A percentile compares a stretch with the other conserved stretches of the same genome.
Conservation (phyloP, 2,113 vertebrate genomes). For the Elachura formosa region DNA sequence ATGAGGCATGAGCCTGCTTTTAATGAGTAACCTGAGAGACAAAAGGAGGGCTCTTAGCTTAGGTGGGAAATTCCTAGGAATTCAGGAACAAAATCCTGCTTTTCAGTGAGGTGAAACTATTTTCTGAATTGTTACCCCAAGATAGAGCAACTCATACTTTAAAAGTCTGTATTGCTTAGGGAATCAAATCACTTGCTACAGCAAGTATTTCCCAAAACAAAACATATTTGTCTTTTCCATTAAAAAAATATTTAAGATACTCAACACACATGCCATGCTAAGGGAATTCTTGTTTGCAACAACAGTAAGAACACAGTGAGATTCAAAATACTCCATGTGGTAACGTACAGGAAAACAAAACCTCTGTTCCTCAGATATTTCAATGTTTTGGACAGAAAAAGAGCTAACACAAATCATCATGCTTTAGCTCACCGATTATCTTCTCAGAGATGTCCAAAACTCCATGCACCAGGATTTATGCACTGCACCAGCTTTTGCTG, state of each 20-base stretch:
- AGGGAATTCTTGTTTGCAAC: neutral
- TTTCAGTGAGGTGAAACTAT: slow-evolving; percentile 1
- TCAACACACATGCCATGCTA: neutral
- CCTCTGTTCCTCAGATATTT: neutral
- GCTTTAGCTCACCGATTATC: neutral
- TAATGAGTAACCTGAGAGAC: slow-evolving; percentile 11
- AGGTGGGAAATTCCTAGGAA: slow-evolving; percentile 11
- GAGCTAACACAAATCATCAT: neutral
- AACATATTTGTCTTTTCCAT: neutral
- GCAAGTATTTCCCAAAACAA: neutral
- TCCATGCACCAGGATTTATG: neutral
- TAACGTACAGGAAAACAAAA: neutral
- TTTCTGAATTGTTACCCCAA: neutral
- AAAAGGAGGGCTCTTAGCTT: slow-evolving; percentile 10
- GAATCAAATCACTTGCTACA: neutral
- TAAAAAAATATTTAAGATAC: neutral
- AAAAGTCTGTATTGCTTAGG: neutral
- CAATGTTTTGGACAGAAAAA: neutral
- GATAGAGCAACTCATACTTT: neutral
- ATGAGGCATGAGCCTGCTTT: neutral
- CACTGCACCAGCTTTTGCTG: neutral
- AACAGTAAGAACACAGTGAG: neutral
- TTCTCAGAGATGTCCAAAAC: neutral
- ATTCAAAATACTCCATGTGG: neutral
- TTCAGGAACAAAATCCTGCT: slow-evolving; percentile 30